Evolutionary conservation across 2,888 invertebrate genomes (phyloP).

Genomic region (Myopa testacea): DNA sequence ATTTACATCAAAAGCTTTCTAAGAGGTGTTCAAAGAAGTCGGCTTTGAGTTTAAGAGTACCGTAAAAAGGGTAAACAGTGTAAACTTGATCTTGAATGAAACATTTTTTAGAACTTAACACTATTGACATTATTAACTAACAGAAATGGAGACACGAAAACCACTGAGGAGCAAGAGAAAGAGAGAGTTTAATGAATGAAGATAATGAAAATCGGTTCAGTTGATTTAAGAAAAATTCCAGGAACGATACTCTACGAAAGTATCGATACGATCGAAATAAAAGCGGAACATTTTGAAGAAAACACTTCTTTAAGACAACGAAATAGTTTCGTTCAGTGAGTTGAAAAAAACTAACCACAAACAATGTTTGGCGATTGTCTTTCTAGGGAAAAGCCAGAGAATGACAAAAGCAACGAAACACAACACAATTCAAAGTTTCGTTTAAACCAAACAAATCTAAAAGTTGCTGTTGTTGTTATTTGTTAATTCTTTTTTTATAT

Average conservation of each 20-base stretch:
- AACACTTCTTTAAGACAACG: constrained; percentile 10
- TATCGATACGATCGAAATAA: neutral
- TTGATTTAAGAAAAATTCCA: neutral
- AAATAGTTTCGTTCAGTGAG: neutral
- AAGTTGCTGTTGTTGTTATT: neutral
- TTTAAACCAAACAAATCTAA: neutral
- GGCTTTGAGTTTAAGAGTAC: constrained; percentile 21
- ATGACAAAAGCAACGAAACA: neutral
- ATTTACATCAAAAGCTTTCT: constrained; percentile 5
- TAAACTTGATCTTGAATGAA: neutral
- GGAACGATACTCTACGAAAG: neutral
- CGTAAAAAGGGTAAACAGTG: neutral
- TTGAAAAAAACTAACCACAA: constrained; percentile 19
- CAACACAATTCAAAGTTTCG: neutral
- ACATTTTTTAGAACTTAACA: neutral
- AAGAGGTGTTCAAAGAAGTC: constrained; percentile 33
- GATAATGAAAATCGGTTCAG: no score
- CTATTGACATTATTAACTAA: neutral
- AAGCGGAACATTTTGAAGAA: neutral
- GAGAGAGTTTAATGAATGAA: neutral
- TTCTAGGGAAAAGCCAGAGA: neutral
- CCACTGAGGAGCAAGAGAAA: neutral
- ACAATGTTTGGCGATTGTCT: constrained; percentile 22
- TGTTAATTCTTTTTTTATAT: neutral
- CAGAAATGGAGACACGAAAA: constrained; percentile 23